phyloP scores from a whole-genome alignment of 2,888 invertebrate species.

The Aplocera efformata region DNA sequence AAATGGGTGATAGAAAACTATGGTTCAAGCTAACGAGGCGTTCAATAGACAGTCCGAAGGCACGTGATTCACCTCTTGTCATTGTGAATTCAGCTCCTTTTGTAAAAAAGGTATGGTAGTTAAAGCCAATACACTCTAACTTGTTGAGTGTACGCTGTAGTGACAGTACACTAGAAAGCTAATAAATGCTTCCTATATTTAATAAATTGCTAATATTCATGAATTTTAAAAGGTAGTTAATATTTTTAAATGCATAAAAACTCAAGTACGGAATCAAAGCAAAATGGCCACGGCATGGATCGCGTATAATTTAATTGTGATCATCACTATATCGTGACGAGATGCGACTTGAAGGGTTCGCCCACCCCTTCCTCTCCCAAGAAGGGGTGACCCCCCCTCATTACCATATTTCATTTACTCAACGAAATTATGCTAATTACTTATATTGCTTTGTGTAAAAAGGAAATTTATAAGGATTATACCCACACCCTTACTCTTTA shows the following conservation, averaged over 20 bases:
- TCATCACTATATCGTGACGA: slow-evolving; percentile 77
- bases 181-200: no score
- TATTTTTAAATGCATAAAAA: slow-evolving; percentile 31
- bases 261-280: slow-evolving; percentile 59
- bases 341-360: slow-evolving; percentile 73
- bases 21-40: no score
- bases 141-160: no score
- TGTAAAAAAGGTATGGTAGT: no score
- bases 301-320: slow-evolving; percentile 77
- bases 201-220: no score
- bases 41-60: no score
- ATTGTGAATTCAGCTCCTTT: no score
- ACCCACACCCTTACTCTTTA: slow-evolving; percentile 62
- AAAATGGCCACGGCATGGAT: slow-evolving; percentile 65
- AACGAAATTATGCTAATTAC: slow-evolving; percentile 81
- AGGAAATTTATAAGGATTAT: slow-evolving; percentile 81
- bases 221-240: no score
- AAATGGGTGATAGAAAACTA: no score
- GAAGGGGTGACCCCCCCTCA: slow-evolving; percentile 74
- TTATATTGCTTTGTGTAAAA: slow-evolving; percentile 82
- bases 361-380: slow-evolving; percentile 52
- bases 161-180: no score
- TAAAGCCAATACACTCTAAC: no score
- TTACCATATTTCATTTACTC: slow-evolving; percentile 82
- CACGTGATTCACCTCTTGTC: no score